Percentiles rank a stretch among this genome's conserved stretches.
phyloP scores from a whole-genome alignment of 2,113 vertebrate genomes.

The Neoarius graeffei region DNA sequence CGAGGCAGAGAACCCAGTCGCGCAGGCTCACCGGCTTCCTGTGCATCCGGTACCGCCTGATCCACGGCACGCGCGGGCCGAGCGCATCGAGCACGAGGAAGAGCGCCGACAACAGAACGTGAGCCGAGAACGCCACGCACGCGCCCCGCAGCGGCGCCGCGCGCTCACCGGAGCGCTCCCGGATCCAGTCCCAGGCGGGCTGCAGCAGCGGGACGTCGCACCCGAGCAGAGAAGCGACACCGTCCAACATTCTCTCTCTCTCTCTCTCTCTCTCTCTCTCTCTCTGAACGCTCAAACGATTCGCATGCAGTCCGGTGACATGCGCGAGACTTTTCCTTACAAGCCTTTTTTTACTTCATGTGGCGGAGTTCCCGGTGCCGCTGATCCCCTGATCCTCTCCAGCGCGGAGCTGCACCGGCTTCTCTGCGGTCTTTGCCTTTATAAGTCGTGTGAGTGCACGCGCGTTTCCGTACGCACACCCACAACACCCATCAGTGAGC shows the following conservation, averaged over 20 bases:
- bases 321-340: neutral
- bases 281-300: neutral
- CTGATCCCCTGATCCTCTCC: neutral
- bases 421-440: neutral
- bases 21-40: slow-evolving; percentile 24
- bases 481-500: no score
- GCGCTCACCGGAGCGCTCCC: slow-evolving; percentile 43
- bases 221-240: no score
- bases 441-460: neutral
- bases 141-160: slow-evolving; percentile 60
- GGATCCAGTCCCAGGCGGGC: slow-evolving; percentile 63
- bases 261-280: no score
- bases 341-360: no score
- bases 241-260: neutral
- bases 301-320: neutral
- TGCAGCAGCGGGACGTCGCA: slow-evolving; percentile 58
- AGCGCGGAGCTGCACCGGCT: neutral
- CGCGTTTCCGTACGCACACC: no score
- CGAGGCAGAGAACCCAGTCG: slow-evolving; percentile 61
- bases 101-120: slow-evolving; percentile 66
- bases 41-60: slow-evolving; percentile 63
- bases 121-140: slow-evolving; percentile 59
- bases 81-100: slow-evolving; percentile 69
- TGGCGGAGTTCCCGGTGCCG: no score
- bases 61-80: slow-evolving; percentile 35